Conservation (phyloP, 1,140 invertebrate species). For the Trialeurodes vaporariorum region DNA sequence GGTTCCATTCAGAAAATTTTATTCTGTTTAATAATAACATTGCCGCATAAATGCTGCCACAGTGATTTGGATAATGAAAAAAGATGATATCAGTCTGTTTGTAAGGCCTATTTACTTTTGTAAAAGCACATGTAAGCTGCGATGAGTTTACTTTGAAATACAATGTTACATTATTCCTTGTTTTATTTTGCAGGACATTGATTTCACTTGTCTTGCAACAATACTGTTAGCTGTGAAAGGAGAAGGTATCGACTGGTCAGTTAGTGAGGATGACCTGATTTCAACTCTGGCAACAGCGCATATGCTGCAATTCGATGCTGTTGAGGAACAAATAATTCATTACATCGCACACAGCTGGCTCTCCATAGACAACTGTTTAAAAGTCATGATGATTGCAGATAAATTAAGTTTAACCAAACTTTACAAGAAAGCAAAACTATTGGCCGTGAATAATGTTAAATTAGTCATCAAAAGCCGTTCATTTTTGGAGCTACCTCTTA, state of each 20-base stretch:
- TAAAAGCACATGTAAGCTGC: too few species aligned
- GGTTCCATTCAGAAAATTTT: too few species aligned
- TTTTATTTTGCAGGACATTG: neutral
- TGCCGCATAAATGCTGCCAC: too few species aligned
- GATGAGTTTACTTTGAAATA: too few species aligned
- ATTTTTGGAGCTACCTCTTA: neutral
- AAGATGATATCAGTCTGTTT: too few species aligned
- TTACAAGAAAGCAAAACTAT: neutral
- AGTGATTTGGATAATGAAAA: too few species aligned
- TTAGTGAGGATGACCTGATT: neutral
- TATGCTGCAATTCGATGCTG: neutral
- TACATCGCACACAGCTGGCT: neutral
- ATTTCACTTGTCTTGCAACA: neutral
- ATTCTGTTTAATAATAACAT: too few species aligned
- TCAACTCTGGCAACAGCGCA: neutral
- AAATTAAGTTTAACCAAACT: neutral
- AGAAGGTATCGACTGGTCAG: neutral
- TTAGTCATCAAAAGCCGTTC: neutral
- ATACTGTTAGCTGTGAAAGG: neutral
- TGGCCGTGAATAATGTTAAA: neutral
- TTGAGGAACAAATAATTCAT: neutral
- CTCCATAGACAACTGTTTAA: neutral
- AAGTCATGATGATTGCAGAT: neutral
- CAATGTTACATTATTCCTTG: too few species aligned
- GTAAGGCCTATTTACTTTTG: too few species aligned